Base-by-base conservation (phyloP, 1,140 invertebrate genomes). In the Drosophila tani region DNA sequence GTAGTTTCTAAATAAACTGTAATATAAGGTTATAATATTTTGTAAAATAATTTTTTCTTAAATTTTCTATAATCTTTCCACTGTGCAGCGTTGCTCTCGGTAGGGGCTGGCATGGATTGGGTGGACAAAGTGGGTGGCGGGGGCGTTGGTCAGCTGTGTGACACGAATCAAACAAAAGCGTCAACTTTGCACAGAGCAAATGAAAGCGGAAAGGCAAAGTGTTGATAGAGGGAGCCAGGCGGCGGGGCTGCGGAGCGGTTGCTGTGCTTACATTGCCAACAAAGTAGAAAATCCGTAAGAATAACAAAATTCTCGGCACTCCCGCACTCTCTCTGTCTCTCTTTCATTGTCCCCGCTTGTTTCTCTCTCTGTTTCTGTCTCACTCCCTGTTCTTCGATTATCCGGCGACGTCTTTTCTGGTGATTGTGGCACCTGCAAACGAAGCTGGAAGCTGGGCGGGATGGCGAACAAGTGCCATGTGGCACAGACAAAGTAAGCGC, bases 251-350 rank as follows among this genome's bases (percentile, higher is more conserved):
- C 24, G 46, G 47, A 35, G 35, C 17, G 45, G 40, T 65, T 32
- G 62, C 55, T 35, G 67, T 83, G 82, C 82, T 90, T 91, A 82
- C 87, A 91, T 91, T 87, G 87, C 87, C 87, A 91, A 88, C 88
- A 91, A 91, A 91, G 88, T 91, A 91, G 88, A 91, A 91, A 91
- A 91, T 91, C 88, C 88, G 64, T 75, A 91, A 88, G 81, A 91
- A 91, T 91, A 91, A 91, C 88, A 84, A 84, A 91, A 86, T 80
- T 80, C 81, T 85, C 56, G 69, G 81, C 70, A 75, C 81, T 77
- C 38, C 24, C 32, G n/a, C 53, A 21, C 12, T 17, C 27, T 29
- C 19, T 35, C 12, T n/a, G 17, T 45, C 40, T 32, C 5, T 29
- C 19, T 24, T 19, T 41, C 21, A 12, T 24, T 24, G 55, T 58